These are phyloP conservation scores for Syritta pipiens DNA, from an alignment of 2,888 invertebrate species.

Conservation along the genomic window DNA sequence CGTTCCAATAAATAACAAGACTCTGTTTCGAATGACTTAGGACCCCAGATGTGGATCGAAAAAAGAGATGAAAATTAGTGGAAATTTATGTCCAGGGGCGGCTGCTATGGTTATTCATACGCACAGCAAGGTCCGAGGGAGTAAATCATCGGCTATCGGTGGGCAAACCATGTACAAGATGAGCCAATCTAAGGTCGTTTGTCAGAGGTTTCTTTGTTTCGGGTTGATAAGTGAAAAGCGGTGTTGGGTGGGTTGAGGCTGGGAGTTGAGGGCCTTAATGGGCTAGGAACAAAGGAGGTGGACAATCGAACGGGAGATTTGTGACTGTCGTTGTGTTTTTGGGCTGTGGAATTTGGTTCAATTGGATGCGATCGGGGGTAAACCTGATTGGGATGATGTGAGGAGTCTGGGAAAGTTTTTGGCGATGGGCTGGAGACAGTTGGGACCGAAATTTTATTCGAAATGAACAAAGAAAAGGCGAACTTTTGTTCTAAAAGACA, in stretches of 20 bases:
- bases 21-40: slow-evolving; percentile 15
- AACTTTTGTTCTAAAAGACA: no score
- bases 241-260: no score
- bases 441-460: no score
- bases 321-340: no score
- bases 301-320: slow-evolving; percentile 8
- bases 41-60: neutral
- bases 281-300: slow-evolving; percentile 6
- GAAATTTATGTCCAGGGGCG: slow-evolving; percentile 36
- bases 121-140: neutral
- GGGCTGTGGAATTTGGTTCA: slow-evolving; percentile 28
- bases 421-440: no score
- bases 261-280: neutral
- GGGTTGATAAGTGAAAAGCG: slow-evolving; percentile 39
- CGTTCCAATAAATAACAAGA: slow-evolving; percentile 33
- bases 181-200: slow-evolving; percentile 43
- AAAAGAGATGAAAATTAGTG: slow-evolving; percentile 38
- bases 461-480: no score
- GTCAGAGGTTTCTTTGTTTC: slow-evolving; percentile 21
- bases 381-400: no score
- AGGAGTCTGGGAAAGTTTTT: no score
- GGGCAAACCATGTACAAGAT: slow-evolving; percentile 36
- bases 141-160: slow-evolving; percentile 27
- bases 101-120: slow-evolving; percentile 54
- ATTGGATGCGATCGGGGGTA: slow-evolving; percentile 8